Evolutionary conservation across 1,140 invertebrate species (phyloP).

Genomic region (Propsilocerus akamusi): DNA sequence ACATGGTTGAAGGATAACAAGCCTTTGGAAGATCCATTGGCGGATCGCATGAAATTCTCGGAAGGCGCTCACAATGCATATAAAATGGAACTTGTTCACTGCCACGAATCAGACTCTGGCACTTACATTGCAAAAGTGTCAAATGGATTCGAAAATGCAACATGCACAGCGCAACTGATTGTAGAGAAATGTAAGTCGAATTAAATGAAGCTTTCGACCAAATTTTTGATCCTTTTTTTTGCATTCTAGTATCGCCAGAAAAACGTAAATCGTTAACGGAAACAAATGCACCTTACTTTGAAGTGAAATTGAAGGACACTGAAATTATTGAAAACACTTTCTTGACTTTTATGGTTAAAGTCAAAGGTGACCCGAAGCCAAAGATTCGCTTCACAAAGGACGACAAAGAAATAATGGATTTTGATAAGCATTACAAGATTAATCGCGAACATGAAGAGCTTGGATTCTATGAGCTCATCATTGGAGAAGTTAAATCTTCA

Average conservation of each 20-base stretch:
- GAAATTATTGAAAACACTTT: conserved; percentile 74
- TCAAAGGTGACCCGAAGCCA: conserved; percentile 70
- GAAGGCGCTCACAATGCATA: conserved; percentile 32
- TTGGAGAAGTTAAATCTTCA: conserved; percentile 53
- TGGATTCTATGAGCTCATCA: conserved; percentile 80
- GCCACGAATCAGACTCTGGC: conserved; percentile 63
- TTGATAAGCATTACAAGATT: conserved; percentile 51
- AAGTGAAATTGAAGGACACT: conserved; percentile 67
- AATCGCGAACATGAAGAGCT: conserved; percentile 53
- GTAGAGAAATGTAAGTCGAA: conserved; percentile 58
- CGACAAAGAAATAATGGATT: conserved; percentile 43
- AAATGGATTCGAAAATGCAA: conserved; percentile 57
- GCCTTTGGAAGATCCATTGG: conserved; percentile 52
- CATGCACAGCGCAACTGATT: conserved; percentile 66
- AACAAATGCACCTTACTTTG: conserved; percentile 55
- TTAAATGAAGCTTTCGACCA: conserved; percentile 8
- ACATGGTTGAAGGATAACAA: conserved; percentile 84
- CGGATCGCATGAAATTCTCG: conserved; percentile 48
- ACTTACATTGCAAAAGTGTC: conserved; percentile 82
- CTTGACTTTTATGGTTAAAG: conserved; percentile 75
- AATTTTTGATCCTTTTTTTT: conserved; percentile 7
- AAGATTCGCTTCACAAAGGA: conserved; percentile 75
- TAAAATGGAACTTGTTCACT: conserved; percentile 61
- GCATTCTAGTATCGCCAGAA: conserved; percentile 41
- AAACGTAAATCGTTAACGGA: conserved; percentile 48